Evolutionary conservation across 2,113 vertebrate genomes (phyloP).

Genomic region (Xenopus laevis): DNA sequence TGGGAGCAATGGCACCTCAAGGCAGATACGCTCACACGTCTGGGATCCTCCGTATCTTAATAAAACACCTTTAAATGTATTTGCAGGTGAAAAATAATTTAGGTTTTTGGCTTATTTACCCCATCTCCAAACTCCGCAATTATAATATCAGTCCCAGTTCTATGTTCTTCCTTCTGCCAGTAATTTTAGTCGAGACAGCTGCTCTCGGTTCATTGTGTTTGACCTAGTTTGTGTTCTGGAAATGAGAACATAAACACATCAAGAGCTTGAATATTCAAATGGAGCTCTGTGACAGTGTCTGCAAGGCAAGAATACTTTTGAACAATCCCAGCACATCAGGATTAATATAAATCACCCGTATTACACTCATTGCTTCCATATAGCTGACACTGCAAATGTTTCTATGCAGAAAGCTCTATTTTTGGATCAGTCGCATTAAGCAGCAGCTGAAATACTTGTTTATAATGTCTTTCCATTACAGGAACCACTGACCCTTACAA

Average conservation of each 20-base stretch:
- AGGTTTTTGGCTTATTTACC: too few species aligned
- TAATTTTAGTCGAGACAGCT: background rate
- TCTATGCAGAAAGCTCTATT: background rate
- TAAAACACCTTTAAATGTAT: too few species aligned
- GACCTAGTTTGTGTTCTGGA: background rate
- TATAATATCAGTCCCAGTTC: too few species aligned
- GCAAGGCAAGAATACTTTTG: background rate
- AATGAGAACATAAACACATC: background rate
- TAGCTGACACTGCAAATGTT: background rate
- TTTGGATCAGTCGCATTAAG: background rate
- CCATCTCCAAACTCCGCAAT: too few species aligned
- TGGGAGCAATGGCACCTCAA: too few species aligned
- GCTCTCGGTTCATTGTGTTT: background rate
- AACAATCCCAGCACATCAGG: background rate
- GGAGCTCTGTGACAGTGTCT: background rate
- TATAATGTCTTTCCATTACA: too few species aligned
- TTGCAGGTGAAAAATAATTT: too few species aligned
- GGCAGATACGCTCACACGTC: too few species aligned
- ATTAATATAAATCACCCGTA: background rate
- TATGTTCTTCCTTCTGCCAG: background rate
- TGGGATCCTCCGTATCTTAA: too few species aligned
- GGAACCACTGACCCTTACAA: too few species aligned
- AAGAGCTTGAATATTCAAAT: background rate
- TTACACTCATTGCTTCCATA: background rate
- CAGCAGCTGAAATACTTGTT: background rate